Evolutionary conservation across 2,113 vertebrate species (phyloP).

Genomic region (Aspidoscelis tigris): DNA sequence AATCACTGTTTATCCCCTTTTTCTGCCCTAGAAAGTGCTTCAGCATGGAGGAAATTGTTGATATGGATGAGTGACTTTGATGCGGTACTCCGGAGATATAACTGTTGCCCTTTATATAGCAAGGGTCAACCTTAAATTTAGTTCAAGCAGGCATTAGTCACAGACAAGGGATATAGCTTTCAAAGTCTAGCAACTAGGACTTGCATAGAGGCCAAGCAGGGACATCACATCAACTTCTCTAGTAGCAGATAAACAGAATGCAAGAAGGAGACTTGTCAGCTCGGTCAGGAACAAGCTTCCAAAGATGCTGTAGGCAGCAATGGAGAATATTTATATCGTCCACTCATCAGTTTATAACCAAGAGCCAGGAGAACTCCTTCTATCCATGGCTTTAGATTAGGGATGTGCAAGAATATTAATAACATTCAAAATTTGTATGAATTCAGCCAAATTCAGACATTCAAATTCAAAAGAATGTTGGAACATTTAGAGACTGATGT

Average conservation of each 20-base stretch:
- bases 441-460: too few species aligned
- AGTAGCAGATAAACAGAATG: neutral
- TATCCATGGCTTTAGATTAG: neutral
- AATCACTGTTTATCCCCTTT: neutral
- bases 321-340: neutral
- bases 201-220: neutral
- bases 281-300: neutral
- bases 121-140: accelerated
- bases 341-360: neutral
- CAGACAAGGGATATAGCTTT: constrained; percentile 35
- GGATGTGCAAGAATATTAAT: too few species aligned
- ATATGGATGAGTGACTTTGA: constrained; percentile 8
- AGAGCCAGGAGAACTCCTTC: neutral
- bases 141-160: neutral
- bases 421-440: too few species aligned
- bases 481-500: too few species aligned
- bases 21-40: constrained; percentile 11
- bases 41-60: constrained; percentile 13
- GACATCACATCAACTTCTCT: neutral
- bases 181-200: constrained; percentile 18
- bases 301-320: neutral
- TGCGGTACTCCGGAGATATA: constrained; percentile 1
- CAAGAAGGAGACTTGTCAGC: neutral
- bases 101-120: neutral
- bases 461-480: too few species aligned